These are phyloP conservation scores for Oryzias curvinotus DNA, from an alignment of 2,113 vertebrate genomes.

Conservation along the genomic window DNA sequence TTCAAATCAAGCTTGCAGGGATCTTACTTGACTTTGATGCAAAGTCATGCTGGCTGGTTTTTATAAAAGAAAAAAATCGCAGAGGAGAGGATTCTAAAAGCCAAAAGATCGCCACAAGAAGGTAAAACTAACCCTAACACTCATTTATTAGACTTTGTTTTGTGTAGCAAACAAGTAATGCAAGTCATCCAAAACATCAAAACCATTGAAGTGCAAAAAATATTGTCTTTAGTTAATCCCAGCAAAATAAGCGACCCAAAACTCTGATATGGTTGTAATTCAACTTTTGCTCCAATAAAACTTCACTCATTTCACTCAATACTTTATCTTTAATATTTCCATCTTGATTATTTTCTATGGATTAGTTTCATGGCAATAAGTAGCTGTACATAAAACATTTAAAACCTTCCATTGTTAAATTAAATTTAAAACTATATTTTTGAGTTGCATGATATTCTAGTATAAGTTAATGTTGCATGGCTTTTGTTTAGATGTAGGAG, in stretches of 20 bases:
- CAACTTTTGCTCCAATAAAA: constrained; percentile 77
- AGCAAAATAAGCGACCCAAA: constrained; percentile 72
- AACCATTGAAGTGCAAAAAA: constrained; percentile 66
- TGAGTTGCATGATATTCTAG: constrained; percentile 74
- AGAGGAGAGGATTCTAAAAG: constrained; percentile 97
- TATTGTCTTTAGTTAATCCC: constrained; percentile 64
- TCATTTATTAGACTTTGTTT: constrained; percentile 80
- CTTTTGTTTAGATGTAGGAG: constrained; percentile 8
- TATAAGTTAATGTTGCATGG: constrained; percentile 63
- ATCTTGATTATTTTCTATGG: constrained; percentile 58
- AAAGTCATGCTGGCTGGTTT: constrained; percentile 92
- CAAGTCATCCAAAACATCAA: constrained; percentile 73
- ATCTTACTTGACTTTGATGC: constrained; percentile 92
- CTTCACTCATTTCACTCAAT: constrained; percentile 64
- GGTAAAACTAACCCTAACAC: constrained; percentile 91
- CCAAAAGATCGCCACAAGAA: constrained; percentile 97
- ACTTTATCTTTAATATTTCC: constrained; percentile 40
- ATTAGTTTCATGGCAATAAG: constrained; percentile 55
- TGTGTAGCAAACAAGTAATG: constrained; percentile 86
- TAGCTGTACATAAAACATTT: constrained; percentile 52
- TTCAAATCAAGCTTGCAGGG: constrained; percentile 97
- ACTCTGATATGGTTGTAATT: constrained; percentile 70
- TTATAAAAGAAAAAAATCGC: constrained; percentile 93
- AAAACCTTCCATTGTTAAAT: constrained; percentile 54
- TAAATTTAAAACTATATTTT: constrained; percentile 55